Conservation (phyloP, 2,113 vertebrate genomes). For the Coptodon bakossiorum region DNA sequence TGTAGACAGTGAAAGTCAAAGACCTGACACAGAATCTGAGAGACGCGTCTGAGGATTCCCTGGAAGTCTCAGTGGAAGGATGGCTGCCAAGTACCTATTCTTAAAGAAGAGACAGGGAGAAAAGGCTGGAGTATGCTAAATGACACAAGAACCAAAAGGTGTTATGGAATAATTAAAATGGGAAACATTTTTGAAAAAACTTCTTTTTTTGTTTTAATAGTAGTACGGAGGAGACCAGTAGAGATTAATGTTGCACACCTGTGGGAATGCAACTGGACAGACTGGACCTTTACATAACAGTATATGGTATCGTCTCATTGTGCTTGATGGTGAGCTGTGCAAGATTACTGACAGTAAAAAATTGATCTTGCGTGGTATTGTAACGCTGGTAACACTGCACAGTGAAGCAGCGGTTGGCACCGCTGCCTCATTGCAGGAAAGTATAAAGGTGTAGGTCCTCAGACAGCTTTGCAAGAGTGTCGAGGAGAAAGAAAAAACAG, state of each 20-base stretch:
- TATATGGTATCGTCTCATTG: background rate
- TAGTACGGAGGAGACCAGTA: background rate
- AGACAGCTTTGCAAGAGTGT: background rate
- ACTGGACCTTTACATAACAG: background rate
- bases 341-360: background rate
- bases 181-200: background rate
- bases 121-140: background rate
- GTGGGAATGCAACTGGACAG: background rate
- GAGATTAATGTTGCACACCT: background rate
- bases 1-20: background rate
- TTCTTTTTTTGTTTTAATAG: accelerated
- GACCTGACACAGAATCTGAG: background rate
- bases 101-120: background rate
- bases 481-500: background rate
- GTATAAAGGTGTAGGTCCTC: background rate
- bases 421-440: background rate
- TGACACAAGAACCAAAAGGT: background rate
- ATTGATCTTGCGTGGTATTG: background rate
- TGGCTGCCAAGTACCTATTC: background rate
- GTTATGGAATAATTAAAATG: background rate
- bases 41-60: background rate
- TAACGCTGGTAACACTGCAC: background rate
- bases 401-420: background rate
- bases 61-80: background rate
- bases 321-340: background rate